These are phyloP conservation scores for Cryptoblepharus egeriae DNA, from an alignment of 2,797 vertebrate genomes.

Conservation along the genomic window DNA sequence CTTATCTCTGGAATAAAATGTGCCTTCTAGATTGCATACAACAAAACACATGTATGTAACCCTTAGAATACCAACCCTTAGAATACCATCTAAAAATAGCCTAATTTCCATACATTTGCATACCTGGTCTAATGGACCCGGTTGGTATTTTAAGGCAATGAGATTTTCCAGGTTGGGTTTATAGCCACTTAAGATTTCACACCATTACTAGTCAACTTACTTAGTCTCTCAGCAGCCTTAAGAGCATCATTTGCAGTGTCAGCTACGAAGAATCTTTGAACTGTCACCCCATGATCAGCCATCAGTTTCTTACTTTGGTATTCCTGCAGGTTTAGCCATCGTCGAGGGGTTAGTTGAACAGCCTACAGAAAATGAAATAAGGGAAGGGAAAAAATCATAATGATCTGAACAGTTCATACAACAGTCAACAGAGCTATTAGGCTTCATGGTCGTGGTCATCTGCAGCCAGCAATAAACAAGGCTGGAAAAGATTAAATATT, in stretches of 20 bases:
- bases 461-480: conserved; percentile 40
- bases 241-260: conserved; percentile 88
- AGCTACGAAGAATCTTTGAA: conserved; percentile 95
- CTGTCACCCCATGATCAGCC: conserved; percentile 94
- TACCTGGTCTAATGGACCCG: too few relatives aligned
- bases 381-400: conserved; percentile 42
- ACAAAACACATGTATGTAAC: conserved; percentile 24
- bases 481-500: conserved; percentile 11
- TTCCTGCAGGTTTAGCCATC: conserved; percentile 99
- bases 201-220: conserved; percentile 81
- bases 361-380: conserved; percentile 74
- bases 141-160: conserved; percentile 53
- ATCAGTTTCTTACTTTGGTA: conserved; percentile 99
- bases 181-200: conserved; percentile 28
- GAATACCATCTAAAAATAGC: too few relatives aligned
- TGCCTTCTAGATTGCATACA: conserved; percentile 12
- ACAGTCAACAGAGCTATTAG: conserved; percentile 41
- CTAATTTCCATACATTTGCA: too few relatives aligned
- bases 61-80: too few relatives aligned
- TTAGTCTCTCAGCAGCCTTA: conserved; percentile 92
- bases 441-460: neutral
- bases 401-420: conserved; percentile 58
- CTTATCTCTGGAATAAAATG: neutral
- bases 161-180: conserved; percentile 50
- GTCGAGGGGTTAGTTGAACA: conserved; percentile 82